phyloP scores from a whole-genome alignment of 1,140 invertebrate species.

The Linepithema humile region DNA sequence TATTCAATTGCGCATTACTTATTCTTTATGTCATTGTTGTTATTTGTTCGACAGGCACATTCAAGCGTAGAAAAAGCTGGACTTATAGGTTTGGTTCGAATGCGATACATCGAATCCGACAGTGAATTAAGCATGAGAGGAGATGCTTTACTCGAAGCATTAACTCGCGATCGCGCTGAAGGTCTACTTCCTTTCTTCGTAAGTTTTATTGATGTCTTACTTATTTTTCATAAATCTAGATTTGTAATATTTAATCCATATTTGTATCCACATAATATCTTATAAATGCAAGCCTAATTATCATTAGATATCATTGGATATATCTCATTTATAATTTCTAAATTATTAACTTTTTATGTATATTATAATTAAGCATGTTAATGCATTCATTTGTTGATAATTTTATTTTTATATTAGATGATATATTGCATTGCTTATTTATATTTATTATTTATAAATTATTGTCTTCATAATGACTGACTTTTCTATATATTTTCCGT shows the following conservation, averaged over 20 bases:
- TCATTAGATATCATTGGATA: neutral
- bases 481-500: neutral
- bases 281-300: neutral
- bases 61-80: conserved; percentile 98
- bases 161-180: conserved; percentile 92
- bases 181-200: conserved; percentile 98
- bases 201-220: conserved; percentile 82
- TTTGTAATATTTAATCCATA: neutral
- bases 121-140: conserved; percentile 93
- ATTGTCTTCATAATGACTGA: neutral
- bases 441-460: neutral
- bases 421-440: neutral
- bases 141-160: conserved; percentile 91
- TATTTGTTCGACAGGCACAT: conserved; percentile 88
- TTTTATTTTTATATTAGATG: neutral
- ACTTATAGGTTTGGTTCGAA: conserved; percentile 94
- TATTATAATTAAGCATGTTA: neutral
- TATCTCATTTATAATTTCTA: neutral
- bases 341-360: neutral
- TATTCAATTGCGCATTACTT: no score
- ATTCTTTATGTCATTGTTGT: neutral
- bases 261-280: neutral
- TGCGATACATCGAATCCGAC: conserved; percentile 96
- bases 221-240: neutral
- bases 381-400: neutral